Evolutionary conservation across 2,888 invertebrate genomes (phyloP).

Genomic region (Metalampra italica): DNA sequence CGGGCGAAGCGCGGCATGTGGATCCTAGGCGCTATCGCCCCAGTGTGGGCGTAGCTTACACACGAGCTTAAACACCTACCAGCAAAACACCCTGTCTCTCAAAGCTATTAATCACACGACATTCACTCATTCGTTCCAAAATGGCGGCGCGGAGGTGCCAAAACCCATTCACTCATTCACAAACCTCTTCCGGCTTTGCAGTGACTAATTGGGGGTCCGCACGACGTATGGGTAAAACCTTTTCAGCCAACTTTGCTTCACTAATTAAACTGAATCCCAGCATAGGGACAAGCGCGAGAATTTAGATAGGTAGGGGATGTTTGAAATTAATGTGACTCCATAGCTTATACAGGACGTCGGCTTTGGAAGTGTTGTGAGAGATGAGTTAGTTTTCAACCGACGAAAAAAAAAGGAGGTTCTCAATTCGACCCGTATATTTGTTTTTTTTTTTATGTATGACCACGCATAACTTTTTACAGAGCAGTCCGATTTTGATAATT

Average conservation of each 20-base stretch:
- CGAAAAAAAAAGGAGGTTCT: too few species aligned
- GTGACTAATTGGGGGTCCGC: slow-evolving; percentile 8
- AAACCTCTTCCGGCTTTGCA: neutral
- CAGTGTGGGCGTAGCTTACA: too few species aligned
- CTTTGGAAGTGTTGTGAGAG: neutral
- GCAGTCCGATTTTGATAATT: too few species aligned
- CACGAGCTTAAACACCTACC: too few species aligned
- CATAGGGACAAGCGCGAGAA: slow-evolving; percentile 4
- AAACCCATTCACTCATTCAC: neutral
- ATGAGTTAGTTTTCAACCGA: neutral
- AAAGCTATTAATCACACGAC: too few species aligned
- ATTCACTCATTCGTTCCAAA: neutral
- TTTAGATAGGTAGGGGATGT: slow-evolving; percentile 5
- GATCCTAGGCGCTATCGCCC: too few species aligned
- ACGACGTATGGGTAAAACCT: slow-evolving; percentile 7
- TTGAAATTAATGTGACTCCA: neutral
- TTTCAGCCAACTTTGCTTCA: slow-evolving; percentile 8
- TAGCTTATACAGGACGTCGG: neutral
- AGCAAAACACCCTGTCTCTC: too few species aligned
- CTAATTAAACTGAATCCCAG: slow-evolving; percentile 11
- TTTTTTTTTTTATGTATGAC: too few species aligned
- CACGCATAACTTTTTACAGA: too few species aligned
- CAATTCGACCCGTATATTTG: too few species aligned
- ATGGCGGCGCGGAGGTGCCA: neutral
- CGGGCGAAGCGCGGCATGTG: too few species aligned